Conservation (phyloP, 2,888 invertebrate genomes). For the Arrhopalites spinosus region DNA sequence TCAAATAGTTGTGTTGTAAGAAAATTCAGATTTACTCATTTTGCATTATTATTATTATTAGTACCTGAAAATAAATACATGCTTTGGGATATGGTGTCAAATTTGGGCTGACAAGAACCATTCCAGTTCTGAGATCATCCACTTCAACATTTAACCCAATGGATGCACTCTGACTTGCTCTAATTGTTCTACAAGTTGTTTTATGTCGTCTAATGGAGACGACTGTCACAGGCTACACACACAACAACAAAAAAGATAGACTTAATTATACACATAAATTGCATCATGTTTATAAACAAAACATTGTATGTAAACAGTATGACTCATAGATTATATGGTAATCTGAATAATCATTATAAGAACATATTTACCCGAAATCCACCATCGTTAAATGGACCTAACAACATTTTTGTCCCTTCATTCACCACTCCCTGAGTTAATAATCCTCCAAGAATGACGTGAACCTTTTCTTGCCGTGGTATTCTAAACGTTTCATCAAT, state of each 20-base stretch:
- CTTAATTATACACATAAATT: no score
- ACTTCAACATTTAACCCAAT: slow-evolving; percentile 70
- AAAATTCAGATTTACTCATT: no score
- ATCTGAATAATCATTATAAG: no score
- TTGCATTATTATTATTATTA: not conserved
- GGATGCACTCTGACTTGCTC: slow-evolving; percentile 89
- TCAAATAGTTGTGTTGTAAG: not conserved
- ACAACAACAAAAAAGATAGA: no score
- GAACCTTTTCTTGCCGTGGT: slow-evolving; percentile 71
- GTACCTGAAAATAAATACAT: slow-evolving; percentile 65
- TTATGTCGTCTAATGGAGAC: slow-evolving; percentile 90
- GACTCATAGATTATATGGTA: no score
- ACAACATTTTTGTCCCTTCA: slow-evolving; percentile 69
- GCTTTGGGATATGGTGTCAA: slow-evolving; percentile 61
- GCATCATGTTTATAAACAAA: no score
- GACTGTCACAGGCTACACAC: slow-evolving; percentile 74
- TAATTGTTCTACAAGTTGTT: slow-evolving; percentile 83
- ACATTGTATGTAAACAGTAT: no score
- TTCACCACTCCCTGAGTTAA: slow-evolving; percentile 81
- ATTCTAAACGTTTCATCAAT: slow-evolving; percentile 92
- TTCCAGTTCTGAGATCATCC: slow-evolving; percentile 75
- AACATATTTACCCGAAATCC: no score
- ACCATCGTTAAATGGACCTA: slow-evolving; percentile 75
- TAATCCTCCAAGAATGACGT: slow-evolving; percentile 79
- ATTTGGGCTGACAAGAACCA: slow-evolving; percentile 74